Percentiles rank a stretch among this genome's conserved stretches.
Evolutionary conservation across 2,797 vertebrate species (phyloP).

Genomic region (Hapalemur alaotrensis): DNA sequence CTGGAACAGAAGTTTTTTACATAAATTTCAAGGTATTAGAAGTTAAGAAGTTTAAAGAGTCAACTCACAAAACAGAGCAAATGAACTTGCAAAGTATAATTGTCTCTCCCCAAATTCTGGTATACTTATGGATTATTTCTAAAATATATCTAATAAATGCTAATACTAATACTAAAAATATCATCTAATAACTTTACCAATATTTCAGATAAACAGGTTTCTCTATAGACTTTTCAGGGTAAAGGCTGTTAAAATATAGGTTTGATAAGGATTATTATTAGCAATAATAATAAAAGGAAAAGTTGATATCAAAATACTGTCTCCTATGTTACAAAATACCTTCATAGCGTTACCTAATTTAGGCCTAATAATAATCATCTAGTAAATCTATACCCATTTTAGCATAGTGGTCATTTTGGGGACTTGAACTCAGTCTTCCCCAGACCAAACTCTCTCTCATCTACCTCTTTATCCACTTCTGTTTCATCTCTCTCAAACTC

Average conservation of each 20-base stretch:
- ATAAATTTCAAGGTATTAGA: not conserved
- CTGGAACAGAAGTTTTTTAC: not conserved
- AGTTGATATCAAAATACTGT: not conserved
- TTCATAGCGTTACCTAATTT: not conserved
- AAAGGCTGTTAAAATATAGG: not conserved
- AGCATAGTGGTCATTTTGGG: not conserved
- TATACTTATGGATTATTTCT: not conserved
- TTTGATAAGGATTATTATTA: not conserved
- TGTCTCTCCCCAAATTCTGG: not conserved
- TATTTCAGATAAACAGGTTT: not conserved
- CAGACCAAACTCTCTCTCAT: not conserved
- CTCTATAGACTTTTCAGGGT: not conserved
- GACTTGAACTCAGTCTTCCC: not conserved
- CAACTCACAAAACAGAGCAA: not conserved
- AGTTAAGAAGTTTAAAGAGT: not conserved
- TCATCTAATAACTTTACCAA: not conserved
- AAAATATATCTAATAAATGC: not conserved
- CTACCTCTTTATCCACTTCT: not conserved
- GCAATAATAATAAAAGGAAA: conserved; percentile 18
- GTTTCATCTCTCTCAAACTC: not conserved
- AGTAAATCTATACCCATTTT: not conserved
- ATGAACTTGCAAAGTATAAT: not conserved
- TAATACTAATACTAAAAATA: not conserved
- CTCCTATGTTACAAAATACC: conserved; percentile 32
- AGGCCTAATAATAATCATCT: not conserved